phyloP scores from a whole-genome alignment of 2,888 invertebrate species.

The Melieria picta region DNA sequence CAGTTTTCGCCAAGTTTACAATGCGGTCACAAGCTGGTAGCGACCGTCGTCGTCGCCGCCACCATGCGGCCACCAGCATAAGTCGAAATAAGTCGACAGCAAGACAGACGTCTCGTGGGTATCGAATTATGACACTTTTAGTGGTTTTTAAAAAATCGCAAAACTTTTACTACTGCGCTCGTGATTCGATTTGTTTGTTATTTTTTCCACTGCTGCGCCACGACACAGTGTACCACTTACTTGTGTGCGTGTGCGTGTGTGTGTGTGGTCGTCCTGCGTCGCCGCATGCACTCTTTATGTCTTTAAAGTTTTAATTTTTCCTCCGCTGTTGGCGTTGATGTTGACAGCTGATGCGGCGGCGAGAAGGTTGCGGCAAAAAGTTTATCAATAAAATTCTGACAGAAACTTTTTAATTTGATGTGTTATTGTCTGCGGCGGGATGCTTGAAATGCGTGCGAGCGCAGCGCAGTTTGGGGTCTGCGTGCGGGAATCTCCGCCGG shows the following conservation, averaged over 20 bases:
- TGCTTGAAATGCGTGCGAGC: not conserved
- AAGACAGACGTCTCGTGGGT: conserved; percentile 60
- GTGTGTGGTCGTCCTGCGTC: conserved; percentile 17
- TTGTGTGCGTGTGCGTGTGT: too few species aligned
- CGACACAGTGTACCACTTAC: too few species aligned
- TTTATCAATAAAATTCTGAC: conserved; percentile 59
- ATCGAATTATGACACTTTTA: conserved; percentile 63
- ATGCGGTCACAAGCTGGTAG: not conserved
- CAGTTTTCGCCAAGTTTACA: conserved; percentile 14
- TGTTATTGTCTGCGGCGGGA: conserved; percentile 45
- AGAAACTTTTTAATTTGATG: conserved; percentile 58
- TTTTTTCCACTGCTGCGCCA: conserved; percentile 15
- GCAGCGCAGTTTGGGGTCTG: not conserved
- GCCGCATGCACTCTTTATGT: conserved; percentile 16
- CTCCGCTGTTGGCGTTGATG: too few species aligned
- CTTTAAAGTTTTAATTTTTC: conserved; percentile 27
- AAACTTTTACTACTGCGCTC: conserved; percentile 37
- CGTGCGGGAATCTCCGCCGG: not conserved
- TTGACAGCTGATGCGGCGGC: not conserved
- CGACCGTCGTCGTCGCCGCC: not conserved
- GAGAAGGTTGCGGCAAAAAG: conserved; percentile 44
- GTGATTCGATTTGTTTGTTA: conserved; percentile 23
- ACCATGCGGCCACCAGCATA: not conserved
- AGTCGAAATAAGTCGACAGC: conserved; percentile 4
- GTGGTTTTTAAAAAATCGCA: conserved; percentile 48